Conservation (phyloP, 2,113 vertebrate species). For the Anolis sagrei region DNA sequence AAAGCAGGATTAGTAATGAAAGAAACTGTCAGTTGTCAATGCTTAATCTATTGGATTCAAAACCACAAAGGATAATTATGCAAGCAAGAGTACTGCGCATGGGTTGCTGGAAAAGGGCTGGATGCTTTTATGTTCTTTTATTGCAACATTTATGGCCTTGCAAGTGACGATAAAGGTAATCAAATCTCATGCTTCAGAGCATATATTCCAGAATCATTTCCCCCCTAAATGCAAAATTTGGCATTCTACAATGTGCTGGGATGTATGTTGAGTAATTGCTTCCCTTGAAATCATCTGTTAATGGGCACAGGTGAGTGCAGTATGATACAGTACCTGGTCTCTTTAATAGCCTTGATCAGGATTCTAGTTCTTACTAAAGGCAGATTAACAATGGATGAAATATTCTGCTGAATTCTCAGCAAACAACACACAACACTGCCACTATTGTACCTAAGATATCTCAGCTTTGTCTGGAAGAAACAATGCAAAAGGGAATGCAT, state of each 20-base stretch:
- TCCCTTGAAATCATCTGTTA: neutral
- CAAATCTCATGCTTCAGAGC: constrained; percentile 17
- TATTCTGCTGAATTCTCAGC: neutral
- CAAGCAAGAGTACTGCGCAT: constrained; percentile 3
- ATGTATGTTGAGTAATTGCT: constrained; percentile 10
- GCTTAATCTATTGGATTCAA: constrained; percentile 19
- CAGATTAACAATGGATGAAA: neutral
- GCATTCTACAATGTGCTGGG: constrained; percentile 10
- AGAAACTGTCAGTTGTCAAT: constrained; percentile 1
- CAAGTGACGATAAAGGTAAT: neutral
- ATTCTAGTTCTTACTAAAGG: constrained; percentile 17
- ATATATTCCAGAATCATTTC: constrained; percentile 18
- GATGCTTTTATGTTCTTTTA: constrained; percentile 37
- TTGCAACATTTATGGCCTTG: constrained; percentile 12
- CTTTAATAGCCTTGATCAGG: constrained; percentile 30
- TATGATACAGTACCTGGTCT: neutral
- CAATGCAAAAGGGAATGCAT: neutral
- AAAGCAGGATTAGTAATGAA: constrained; percentile 14
- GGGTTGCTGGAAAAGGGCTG: constrained; percentile 8
- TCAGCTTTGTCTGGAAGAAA: neutral
- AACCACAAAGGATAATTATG: constrained; percentile 23
- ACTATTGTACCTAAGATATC: neutral
- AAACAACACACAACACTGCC: neutral
- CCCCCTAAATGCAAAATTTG: constrained; percentile 19
- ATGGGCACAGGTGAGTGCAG: constrained; percentile 5